Evolutionary conservation across 2,797 vertebrate genomes (phyloP).

Genomic region (Megaceryle alcyon): DNA sequence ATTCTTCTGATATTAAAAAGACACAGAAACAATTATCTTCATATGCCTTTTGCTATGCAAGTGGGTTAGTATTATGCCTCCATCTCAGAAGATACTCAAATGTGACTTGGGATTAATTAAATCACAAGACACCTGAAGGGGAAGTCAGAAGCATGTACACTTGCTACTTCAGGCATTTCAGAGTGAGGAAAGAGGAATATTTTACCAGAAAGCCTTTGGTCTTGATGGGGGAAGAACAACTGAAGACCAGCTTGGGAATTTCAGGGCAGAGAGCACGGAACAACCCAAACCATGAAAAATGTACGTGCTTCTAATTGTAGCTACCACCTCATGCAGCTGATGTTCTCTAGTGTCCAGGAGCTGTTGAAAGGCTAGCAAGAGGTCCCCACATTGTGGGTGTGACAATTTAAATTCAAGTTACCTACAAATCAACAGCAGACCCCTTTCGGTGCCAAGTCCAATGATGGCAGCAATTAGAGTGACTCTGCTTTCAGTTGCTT

Average conservation of each 20-base stretch:
- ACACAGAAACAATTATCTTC: not conserved
- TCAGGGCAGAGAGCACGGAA: not conserved
- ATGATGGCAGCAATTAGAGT: not conserved
- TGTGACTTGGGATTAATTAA: slow-evolving; percentile 36
- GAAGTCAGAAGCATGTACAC: not conserved
- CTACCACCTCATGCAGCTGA: not conserved
- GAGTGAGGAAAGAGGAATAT: not conserved
- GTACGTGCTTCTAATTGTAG: not conserved
- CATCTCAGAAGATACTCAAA: not conserved
- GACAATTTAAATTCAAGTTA: not conserved
- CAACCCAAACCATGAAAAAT: not conserved
- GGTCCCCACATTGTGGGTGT: not conserved
- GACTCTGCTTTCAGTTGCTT: not conserved
- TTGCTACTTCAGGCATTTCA: not conserved
- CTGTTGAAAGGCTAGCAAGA: not conserved
- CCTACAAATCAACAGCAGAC: not conserved
- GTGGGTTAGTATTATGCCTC: not conserved
- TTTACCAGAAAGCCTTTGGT: not conserved
- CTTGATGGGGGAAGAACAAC: not conserved
- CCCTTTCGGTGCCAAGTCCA: not conserved
- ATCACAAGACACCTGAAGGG: not conserved
- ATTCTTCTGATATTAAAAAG: not conserved
- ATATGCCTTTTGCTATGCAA: not conserved
- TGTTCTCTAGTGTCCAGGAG: not conserved
- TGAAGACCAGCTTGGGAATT: not conserved